Evolutionary conservation across 2,888 invertebrate species (phyloP).

Genomic region (Caenorhabditis sp.): DNA sequence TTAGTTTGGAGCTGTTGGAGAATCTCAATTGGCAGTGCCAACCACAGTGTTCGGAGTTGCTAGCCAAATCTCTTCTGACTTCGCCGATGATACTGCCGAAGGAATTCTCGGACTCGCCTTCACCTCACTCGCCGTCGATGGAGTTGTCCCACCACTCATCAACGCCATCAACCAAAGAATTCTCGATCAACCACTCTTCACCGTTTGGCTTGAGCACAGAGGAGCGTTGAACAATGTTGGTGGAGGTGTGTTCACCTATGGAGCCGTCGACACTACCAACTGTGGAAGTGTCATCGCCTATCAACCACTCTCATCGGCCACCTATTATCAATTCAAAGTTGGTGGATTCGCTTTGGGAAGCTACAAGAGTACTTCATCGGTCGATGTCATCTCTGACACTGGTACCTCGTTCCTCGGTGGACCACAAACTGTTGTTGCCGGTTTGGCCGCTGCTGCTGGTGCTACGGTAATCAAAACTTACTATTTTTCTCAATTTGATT

Average conservation of each 20-base stretch:
- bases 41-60: constrained; percentile 54
- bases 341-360: constrained; percentile 5
- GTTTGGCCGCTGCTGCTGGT: constrained; percentile 22
- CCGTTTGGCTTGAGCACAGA: constrained; percentile 51
- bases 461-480: constrained; percentile 10
- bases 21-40: constrained; percentile 44
- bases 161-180: constrained; percentile 50
- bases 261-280: constrained; percentile 52
- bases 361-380: background rate
- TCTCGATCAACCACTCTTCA: constrained; percentile 52
- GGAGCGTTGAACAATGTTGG: constrained; percentile 45
- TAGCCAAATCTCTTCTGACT: constrained; percentile 40
- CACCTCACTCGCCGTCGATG: constrained; percentile 51
- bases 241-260: constrained; percentile 60
- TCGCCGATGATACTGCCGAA: constrained; percentile 49
- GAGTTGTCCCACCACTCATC: constrained; percentile 48
- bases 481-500: background rate
- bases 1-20: constrained; percentile 39
- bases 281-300: constrained; percentile 46
- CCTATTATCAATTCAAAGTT: constrained; percentile 45
- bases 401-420: constrained; percentile 22
- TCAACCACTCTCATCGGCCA: constrained; percentile 49
- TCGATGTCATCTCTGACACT: constrained; percentile 23
- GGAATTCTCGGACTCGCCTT: constrained; percentile 54
- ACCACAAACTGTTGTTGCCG: constrained; percentile 4